A percentile compares a stretch with the other conserved stretches of the same genome.
These are phyloP conservation scores for Aphelenchoides besseyi DNA, from an alignment of 1,140 invertebrate species.

Conservation along the genomic window DNA sequence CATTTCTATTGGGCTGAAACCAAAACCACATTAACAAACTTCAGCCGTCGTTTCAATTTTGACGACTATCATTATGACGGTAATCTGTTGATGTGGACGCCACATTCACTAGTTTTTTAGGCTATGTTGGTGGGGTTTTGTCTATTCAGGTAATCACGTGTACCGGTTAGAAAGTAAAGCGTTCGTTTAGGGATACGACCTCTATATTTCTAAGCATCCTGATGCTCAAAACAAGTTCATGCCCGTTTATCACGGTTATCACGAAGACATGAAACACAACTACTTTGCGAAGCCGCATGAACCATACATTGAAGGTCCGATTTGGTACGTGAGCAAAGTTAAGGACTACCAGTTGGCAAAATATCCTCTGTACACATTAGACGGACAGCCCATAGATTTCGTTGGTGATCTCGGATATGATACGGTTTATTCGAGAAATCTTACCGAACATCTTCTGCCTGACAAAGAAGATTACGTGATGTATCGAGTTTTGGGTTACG, in stretches of 20 bases:
- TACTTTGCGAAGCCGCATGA: constrained; percentile 2
- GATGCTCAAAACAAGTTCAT: background rate
- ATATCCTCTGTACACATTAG: background rate
- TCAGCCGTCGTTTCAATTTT: background rate
- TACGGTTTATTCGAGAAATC: constrained; percentile 2
- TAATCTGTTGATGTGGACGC: no score
- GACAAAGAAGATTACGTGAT: constrained; percentile 10
- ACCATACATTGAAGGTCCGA: background rate
- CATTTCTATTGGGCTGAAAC: background rate
- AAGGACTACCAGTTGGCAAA: background rate
- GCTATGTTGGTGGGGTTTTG: background rate
- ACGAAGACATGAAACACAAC: constrained; percentile 13
- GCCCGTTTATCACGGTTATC: constrained; percentile 11
- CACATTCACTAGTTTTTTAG: no score
- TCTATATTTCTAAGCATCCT: background rate
- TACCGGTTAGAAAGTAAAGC: no score
- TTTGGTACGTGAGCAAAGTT: background rate
- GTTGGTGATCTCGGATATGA: constrained; percentile 1
- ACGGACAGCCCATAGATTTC: background rate
- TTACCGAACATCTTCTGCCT: background rate
- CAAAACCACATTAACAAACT: background rate
- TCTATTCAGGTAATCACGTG: background rate
- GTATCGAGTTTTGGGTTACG: constrained; percentile 8
- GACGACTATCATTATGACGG: constrained; percentile 3
- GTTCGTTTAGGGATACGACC: background rate